Evolutionary conservation across 2,113 vertebrate species (phyloP).

Genomic region (Butorides virescens): DNA sequence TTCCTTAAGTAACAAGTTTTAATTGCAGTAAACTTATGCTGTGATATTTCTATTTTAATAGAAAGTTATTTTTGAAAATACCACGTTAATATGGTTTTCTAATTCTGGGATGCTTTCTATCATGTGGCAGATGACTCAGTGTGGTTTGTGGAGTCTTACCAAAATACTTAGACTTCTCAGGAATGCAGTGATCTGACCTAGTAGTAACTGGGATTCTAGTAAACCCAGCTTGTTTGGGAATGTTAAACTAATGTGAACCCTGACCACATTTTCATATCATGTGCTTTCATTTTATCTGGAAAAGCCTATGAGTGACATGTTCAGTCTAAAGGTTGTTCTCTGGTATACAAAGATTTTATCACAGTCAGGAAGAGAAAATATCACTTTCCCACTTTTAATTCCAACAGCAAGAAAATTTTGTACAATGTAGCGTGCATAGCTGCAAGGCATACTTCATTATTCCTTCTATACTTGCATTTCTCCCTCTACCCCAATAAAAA

Average conservation of each 20-base stretch:
- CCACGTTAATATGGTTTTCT: background rate
- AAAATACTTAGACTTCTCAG: constrained; percentile 37
- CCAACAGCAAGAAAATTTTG: background rate
- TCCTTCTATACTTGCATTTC: background rate
- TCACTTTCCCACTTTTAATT: constrained; percentile 44
- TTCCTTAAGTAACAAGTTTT: constrained; percentile 24
- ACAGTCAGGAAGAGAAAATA: constrained; percentile 26
- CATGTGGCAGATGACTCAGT: background rate
- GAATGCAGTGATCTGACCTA: constrained; percentile 1
- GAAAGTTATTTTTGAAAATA: constrained; percentile 30
- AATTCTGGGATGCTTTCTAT: constrained; percentile 4
- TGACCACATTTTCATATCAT: background rate
- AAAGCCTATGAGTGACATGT: constrained; percentile 9
- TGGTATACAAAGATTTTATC: constrained; percentile 38
- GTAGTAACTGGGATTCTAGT: constrained; percentile 32
- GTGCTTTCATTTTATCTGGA: constrained; percentile 29
- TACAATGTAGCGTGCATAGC: background rate
- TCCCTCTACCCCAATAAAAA: background rate
- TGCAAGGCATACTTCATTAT: constrained; percentile 5
- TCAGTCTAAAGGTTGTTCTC: constrained; percentile 27
- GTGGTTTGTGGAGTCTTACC: constrained; percentile 29
- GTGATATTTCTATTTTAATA: constrained; percentile 46
- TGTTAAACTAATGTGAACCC: constrained; percentile 23
- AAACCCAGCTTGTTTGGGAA: constrained; percentile 39
- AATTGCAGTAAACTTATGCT: background rate